Evolutionary conservation across 1,140 invertebrate species (phyloP).

Genomic region (Papilio glaucus): DNA sequence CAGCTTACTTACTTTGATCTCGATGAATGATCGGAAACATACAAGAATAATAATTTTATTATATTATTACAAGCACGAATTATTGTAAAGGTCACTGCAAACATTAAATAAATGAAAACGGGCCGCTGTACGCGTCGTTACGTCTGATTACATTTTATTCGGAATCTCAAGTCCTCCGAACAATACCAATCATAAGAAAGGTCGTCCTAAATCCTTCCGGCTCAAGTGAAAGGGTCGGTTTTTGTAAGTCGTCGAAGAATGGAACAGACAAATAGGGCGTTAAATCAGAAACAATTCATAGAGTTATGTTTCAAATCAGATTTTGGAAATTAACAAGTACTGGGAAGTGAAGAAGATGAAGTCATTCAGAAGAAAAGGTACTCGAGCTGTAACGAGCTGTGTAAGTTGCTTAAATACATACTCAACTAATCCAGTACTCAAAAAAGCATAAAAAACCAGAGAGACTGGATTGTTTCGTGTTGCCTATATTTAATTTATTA

Average conservation of each 20-base stretch:
- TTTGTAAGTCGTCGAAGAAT: background rate
- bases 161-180: background rate
- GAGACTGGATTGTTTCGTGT: too few species aligned
- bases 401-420: too few species aligned
- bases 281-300: background rate
- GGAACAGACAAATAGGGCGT: background rate
- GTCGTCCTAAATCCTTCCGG: conserved; percentile 21
- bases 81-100: background rate
- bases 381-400: too few species aligned
- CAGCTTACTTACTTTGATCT: background rate
- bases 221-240: conserved; percentile 6
- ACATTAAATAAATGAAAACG: background rate
- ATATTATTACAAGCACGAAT: too few species aligned
- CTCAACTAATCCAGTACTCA: too few species aligned
- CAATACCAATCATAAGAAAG: background rate
- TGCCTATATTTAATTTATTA: too few species aligned
- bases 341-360: too few species aligned
- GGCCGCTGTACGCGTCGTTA: background rate
- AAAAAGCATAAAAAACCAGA: too few species aligned
- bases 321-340: too few species aligned
- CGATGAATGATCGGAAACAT: too few species aligned
- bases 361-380: too few species aligned
- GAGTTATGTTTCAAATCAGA: background rate
- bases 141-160: background rate
- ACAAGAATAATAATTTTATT: too few species aligned